Conservation (phyloP, 2,888 invertebrate species). For the Harpalus rubripes region DNA sequence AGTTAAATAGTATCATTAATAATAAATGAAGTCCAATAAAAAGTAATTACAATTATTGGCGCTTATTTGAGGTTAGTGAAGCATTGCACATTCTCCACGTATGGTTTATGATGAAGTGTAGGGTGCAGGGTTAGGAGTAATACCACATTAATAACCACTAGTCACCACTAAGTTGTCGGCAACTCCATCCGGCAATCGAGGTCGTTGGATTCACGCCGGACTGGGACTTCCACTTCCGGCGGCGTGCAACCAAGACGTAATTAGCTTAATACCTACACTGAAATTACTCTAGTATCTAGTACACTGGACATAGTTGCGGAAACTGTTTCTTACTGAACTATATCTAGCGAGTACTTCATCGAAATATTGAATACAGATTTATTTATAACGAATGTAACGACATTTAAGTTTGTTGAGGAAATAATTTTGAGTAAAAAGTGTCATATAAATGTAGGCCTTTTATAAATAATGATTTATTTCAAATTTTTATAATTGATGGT, state of each 20-base stretch:
- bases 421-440: too few species aligned
- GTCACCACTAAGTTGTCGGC: conserved; percentile 11
- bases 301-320: background rate
- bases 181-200: conserved; percentile 38
- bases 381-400: too few species aligned
- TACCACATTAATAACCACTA: conserved; percentile 35
- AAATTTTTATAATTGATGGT: too few species aligned
- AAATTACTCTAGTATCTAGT: background rate
- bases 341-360: background rate
- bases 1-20: too few species aligned
- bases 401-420: too few species aligned
- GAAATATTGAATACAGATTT: too few species aligned
- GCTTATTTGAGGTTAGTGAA: background rate
- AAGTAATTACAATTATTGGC: too few species aligned
- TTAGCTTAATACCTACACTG: background rate
- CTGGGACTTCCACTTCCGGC: conserved; percentile 17
- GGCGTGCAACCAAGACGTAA: background rate
- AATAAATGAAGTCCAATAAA: too few species aligned
- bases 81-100: background rate
- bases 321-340: background rate
- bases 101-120: background rate
- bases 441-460: too few species aligned
- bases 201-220: background rate
- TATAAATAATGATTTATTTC: too few species aligned
- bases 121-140: background rate